Conservation (phyloP, 2,888 invertebrate species). For the Drosophila ezoana region DNA sequence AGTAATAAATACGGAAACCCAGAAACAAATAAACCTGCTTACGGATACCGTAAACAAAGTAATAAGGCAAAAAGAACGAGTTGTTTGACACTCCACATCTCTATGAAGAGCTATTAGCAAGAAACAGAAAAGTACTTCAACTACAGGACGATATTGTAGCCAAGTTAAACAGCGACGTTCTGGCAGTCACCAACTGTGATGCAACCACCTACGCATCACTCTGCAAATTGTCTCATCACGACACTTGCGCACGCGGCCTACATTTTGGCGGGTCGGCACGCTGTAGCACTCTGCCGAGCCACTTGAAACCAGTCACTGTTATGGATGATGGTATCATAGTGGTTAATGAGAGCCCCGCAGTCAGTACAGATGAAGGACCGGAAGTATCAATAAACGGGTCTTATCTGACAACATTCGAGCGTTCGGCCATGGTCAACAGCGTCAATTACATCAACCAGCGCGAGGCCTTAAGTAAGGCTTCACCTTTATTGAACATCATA, state of each 20-base stretch:
- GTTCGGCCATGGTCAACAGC: background rate
- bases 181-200: background rate
- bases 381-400: no score
- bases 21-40: background rate
- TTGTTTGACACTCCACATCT: no score
- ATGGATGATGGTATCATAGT: no score
- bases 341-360: no score
- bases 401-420: background rate
- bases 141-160: no score
- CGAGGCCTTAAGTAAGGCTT: background rate
- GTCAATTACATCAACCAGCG: background rate
- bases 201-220: background rate
- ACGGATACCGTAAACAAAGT: background rate
- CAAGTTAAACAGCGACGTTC: background rate
- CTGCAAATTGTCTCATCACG: no score
- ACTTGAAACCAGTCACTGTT: no score
- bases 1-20: no score
- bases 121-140: background rate
- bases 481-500: background rate
- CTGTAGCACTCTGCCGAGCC: no score
- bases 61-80: background rate
- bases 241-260: no score
- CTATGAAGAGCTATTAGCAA: background rate
- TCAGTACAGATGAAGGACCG: no score
- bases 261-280: no score